Conservation (phyloP, 2,797 vertebrate genomes). For the Danio aesculapii region DNA sequence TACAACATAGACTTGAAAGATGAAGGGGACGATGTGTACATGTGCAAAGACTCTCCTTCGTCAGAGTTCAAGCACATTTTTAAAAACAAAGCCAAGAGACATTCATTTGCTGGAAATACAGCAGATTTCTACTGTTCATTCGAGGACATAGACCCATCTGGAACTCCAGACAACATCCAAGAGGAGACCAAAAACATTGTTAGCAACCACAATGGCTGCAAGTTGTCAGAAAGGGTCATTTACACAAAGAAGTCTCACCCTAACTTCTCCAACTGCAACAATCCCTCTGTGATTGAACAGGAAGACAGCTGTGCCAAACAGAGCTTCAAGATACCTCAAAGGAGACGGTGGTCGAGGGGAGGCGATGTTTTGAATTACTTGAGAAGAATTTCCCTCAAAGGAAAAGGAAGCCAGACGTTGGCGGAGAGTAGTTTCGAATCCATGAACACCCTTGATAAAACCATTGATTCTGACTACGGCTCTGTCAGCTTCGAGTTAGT, state of each 20-base stretch:
- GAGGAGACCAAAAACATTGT: slow-evolving; percentile 72
- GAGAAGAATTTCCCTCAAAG: slow-evolving; percentile 86
- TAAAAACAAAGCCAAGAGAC: slow-evolving; percentile 81
- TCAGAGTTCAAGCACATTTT: slow-evolving; percentile 78
- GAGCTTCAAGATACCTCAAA: slow-evolving; percentile 69
- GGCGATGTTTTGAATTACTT: slow-evolving; percentile 91
- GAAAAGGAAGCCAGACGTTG: slow-evolving; percentile 78
- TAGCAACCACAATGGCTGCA: slow-evolving; percentile 71
- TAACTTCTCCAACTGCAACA: slow-evolving; percentile 77
- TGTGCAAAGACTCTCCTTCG: slow-evolving; percentile 80
- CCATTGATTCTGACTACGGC: slow-evolving; percentile 77
- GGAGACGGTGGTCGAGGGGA: slow-evolving; percentile 77
- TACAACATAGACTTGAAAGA: slow-evolving; percentile 72
- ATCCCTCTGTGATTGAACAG: slow-evolving; percentile 62
- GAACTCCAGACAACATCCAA: slow-evolving; percentile 72
- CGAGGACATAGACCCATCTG: slow-evolving; percentile 83
- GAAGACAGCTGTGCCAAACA: slow-evolving; percentile 77
- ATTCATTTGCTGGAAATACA: slow-evolving; percentile 88
- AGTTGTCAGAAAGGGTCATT: slow-evolving; percentile 72
- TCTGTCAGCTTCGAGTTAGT: slow-evolving; percentile 80
- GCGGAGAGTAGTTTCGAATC: slow-evolving; percentile 83
- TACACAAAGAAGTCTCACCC: slow-evolving; percentile 74
- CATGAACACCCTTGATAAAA: slow-evolving; percentile 80
- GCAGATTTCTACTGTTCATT: slow-evolving; percentile 88
- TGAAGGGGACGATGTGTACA: slow-evolving; percentile 72